Evolutionary conservation across 2,113 vertebrate genomes (phyloP), one percentile per base, ranked within the genome.

Genomic region (Vidua macroura): DNA sequence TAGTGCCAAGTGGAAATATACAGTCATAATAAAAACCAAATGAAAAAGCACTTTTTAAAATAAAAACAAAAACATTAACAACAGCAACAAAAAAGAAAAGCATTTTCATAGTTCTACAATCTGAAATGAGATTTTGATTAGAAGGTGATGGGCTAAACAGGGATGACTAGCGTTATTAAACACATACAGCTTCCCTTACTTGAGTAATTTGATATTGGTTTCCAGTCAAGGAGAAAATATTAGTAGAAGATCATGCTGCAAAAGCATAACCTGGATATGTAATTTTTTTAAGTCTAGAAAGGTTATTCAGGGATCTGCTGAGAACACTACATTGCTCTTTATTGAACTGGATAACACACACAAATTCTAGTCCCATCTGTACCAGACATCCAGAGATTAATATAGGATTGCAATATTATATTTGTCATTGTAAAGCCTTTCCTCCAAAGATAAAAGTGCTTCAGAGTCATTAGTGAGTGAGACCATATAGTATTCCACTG

Each of bases 371-470:
- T 58, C 19, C 74, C 84, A 89, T 91, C 66, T 91, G 81, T 76
- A 84, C 23, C 0, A 0, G 46, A 68, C 41, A 84, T 37, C 9
- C 35, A 85, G 91, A 85, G 78, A 95, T 95, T 84, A 87, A 76
- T 79, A 81, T 18, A 76, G 66, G 83, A 91, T 69, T 89, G 35
- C n/a, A 91, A 69, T 60, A 69, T 93, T 86, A 52, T 7, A 62
- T n/a, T 60, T 91, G 70, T 64, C 62, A 91, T 39, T 76, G 46
- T 66, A 95, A 95, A 93, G 74, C 46, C 58, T 73, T 86, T 85
- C 33, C 68, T 92, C 64, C 56, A 78, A 55, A 88, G 77, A 87
- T 18, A 63, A 73, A 64, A 76, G 44, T 84, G 56, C 73, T 69
- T 86, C 64, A 37, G 44, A 79, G 23, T 74, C 86, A 83, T 86